phyloP scores from a whole-genome alignment of 1,140 invertebrate species.

The Drosophila orosa region DNA sequence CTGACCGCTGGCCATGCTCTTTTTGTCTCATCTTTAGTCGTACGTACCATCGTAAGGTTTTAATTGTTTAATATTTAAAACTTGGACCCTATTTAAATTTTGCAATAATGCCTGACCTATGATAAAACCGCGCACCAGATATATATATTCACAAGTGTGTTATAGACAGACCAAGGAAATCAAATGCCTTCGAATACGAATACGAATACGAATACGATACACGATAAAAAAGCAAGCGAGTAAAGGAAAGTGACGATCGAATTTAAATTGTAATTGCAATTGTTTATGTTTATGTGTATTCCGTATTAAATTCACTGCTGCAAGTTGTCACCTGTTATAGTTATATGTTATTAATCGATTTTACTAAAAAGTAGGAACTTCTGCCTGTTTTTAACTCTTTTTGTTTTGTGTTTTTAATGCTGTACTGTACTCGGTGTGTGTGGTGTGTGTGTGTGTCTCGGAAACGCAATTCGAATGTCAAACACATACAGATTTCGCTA shows the following conservation, averaged over 20 bases:
- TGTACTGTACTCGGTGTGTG: slow-evolving; percentile 28
- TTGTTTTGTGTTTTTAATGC: slow-evolving; percentile 9
- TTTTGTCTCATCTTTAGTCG: slow-evolving; percentile 42
- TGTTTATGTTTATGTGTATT: slow-evolving; percentile 34
- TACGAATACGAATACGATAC: slow-evolving; percentile 8
- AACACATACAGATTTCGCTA: slow-evolving; percentile 72
- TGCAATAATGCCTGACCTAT: slow-evolving; percentile 68
- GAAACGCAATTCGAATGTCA: slow-evolving; percentile 61
- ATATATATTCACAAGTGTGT: slow-evolving; percentile 50
- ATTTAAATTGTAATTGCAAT: slow-evolving; percentile 16
- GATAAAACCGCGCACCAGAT: slow-evolving; percentile 64
- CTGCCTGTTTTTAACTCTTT: slow-evolving; percentile 60
- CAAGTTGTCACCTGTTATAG: slow-evolving; percentile 56
- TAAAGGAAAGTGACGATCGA: slow-evolving; percentile 38
- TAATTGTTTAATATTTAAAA: slow-evolving; percentile 73
- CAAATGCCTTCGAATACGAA: slow-evolving; percentile 26
- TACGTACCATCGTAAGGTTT: slow-evolving; percentile 43
- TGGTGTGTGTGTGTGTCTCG: slow-evolving; percentile 30
- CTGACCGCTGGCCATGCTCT: slow-evolving; percentile 30
- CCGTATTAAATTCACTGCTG: slow-evolving; percentile 71
- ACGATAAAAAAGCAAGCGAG: slow-evolving; percentile 29
- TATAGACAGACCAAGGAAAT: slow-evolving; percentile 47
- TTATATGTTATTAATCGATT: slow-evolving; percentile 53
- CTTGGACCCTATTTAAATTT: slow-evolving; percentile 83
- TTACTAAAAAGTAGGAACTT: slow-evolving; percentile 83